Base-by-base conservation (phyloP, 1,140 invertebrate species). In the Dendrolimus kikuchii region DNA sequence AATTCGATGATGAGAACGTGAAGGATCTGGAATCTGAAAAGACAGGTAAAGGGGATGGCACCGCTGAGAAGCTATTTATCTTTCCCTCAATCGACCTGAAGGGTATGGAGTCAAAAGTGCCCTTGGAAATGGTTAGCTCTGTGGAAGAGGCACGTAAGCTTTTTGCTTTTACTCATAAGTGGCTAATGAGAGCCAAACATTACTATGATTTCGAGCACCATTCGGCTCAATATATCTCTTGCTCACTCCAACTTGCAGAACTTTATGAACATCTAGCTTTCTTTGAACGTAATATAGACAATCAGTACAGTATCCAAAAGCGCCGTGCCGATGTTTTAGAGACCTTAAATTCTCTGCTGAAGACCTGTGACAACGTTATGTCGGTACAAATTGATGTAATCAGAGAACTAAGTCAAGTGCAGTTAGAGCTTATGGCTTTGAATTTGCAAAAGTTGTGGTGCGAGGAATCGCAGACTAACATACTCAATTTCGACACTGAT, bases 301-400 rank as follows among this genome's bases (percentile, higher is more conserved):
- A 89, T 51, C 90, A 92, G 70, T 93, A 93, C 69, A 90, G 89
- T 57, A 91, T 94, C 77, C 91, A 93, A 64, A 94, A 93, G 74
- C 81, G 92, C 46, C 74, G 93, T 41, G 89, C 91, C 7, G 92
- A 93, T 58, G 88, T 93, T 66, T 68, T 94, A 43, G 89, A 91
- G 65, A 89, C 88, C 3, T 64, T 93, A 0, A 89, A 83, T 52
- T 75, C 78, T 4, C 53, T 85, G 47, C 57, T 85, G 7, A 85
- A 85, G 58, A 77, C 70, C 3, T 80, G 81, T 55, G 81, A 85
- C 38, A 78, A 74, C 39, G 69, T 71, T 7, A 81, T 82, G 76
- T 76, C 80, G 0, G 78, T 82, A 8, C 80, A 86, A 49, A 81
- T 83, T n/a, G 80, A 83, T 48, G 74, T 86, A 6, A 86, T 84